phyloP scores from a whole-genome alignment of 2,888 invertebrate species.

The Orchesellides sinensis region DNA sequence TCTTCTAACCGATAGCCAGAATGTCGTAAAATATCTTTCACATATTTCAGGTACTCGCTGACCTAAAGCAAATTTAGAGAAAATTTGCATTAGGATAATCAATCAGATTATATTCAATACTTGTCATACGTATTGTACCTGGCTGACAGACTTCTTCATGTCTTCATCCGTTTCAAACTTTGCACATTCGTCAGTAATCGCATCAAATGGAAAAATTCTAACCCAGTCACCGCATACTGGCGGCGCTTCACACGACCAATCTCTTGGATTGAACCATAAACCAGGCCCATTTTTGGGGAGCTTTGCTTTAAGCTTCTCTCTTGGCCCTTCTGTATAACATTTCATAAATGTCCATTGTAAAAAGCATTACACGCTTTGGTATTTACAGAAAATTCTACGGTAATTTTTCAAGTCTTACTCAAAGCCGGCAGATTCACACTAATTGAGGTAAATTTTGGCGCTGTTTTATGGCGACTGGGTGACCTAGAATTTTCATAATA shows the following conservation, averaged over 20 bases:
- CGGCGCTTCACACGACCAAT: conserved; percentile 82
- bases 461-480: not conserved
- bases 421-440: conserved; percentile 50
- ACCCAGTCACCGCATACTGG: conserved; percentile 86
- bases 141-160: conserved; percentile 63
- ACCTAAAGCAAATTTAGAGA: conserved; percentile 30
- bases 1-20: conserved; percentile 76
- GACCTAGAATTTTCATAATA: conserved; percentile 17
- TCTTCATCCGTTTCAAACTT: conserved; percentile 61
- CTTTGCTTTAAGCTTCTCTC: conserved; percentile 56
- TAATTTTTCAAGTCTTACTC: conserved; percentile 28
- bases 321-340: conserved; percentile 38
- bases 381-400: not conserved
- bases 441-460: conserved; percentile 37
- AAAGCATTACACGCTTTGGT: not conserved
- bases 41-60: conserved; percentile 63
- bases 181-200: conserved; percentile 61
- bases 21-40: conserved; percentile 63
- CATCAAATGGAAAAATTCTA: conserved; percentile 83
- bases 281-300: conserved; percentile 69
- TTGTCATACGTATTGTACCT: conserved; percentile 44
- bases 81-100: too few relatives aligned
- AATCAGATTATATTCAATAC: too few relatives aligned
- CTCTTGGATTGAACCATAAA: conserved; percentile 76
- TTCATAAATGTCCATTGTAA: too few relatives aligned